Conservation (phyloP, 2,888 invertebrate genomes). For the Drosophila tanythrix region DNA sequence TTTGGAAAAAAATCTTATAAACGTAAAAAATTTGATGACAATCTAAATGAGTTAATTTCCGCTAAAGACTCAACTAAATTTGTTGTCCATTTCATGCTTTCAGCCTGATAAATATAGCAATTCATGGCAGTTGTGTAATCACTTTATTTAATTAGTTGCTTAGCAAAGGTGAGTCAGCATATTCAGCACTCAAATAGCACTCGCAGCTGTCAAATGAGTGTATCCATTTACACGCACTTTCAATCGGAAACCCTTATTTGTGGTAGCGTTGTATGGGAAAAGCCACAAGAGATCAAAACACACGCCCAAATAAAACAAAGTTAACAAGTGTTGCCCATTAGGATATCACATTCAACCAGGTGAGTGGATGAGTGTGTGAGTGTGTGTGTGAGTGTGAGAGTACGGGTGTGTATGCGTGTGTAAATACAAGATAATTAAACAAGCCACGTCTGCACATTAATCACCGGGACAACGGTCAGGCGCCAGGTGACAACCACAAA, state of each 20-base stretch:
- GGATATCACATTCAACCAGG: constrained; percentile 36
- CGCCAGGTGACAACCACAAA: constrained; percentile 53
- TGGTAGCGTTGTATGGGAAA: constrained; percentile 1
- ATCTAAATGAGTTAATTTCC: background rate
- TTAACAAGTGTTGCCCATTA: constrained; percentile 59
- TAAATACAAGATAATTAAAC: constrained; percentile 77
- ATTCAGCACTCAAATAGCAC: constrained; percentile 16
- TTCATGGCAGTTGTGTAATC: constrained; percentile 28
- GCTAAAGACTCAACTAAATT: background rate
- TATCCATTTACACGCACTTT: constrained; percentile 48
- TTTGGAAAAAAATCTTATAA: background rate
- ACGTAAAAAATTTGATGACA: background rate
- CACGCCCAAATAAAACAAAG: constrained; percentile 39
- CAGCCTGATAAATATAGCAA: constrained; percentile 11
- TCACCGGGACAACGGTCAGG: constrained; percentile 69
- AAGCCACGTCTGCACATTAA: constrained; percentile 73
- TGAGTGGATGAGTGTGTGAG: constrained; percentile 2
- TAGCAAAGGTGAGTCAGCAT: constrained; percentile 39
- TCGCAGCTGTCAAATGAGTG: constrained; percentile 33
- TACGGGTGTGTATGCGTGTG: constrained; percentile 34
- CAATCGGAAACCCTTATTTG: constrained; percentile 15
- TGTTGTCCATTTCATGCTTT: background rate
- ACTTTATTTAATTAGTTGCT: constrained; percentile 38
- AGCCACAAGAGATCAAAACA: constrained; percentile 6
- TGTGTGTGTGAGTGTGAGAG: constrained; percentile 5